phyloP scores from a whole-genome alignment of 2,113 vertebrate genomes.

The Artemisiospiza belli region DNA sequence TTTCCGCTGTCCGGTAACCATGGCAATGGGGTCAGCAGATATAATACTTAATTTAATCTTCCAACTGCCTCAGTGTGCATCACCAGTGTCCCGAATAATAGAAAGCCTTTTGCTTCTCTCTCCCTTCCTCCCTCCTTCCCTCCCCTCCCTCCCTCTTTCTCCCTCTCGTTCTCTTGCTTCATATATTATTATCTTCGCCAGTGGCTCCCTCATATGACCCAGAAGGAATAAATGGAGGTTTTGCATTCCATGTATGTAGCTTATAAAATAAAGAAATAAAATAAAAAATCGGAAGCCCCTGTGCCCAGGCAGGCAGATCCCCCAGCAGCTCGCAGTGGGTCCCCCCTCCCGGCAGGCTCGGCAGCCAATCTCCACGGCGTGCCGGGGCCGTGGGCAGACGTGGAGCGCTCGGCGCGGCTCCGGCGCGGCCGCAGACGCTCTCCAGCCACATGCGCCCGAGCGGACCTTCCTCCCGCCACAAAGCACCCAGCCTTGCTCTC shows the following conservation, averaged over 20 bases:
- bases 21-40: constrained; percentile 99
- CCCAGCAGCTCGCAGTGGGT: neutral
- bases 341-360: constrained; percentile 23
- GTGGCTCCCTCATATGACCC: constrained; percentile 76
- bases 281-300: neutral
- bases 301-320: neutral
- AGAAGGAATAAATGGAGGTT: constrained; percentile 68
- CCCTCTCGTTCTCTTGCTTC: constrained; percentile 64
- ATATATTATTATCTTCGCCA: constrained; percentile 76
- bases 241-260: constrained; percentile 41
- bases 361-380: constrained; percentile 66
- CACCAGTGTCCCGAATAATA: constrained; percentile 83
- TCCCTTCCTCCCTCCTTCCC: constrained; percentile 28
- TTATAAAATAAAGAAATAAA: constrained; percentile 41
- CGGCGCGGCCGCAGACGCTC: constrained; percentile 32
- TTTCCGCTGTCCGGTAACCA: constrained; percentile 98
- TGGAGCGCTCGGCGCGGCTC: constrained; percentile 63
- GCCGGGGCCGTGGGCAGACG: constrained; percentile 71
- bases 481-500: constrained; percentile 59
- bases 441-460: constrained; percentile 62
- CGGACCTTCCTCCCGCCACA: constrained; percentile 46
- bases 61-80: constrained; percentile 81
- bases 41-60: constrained; percentile 99
- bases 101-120: constrained; percentile 73
- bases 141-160: constrained; percentile 17